Conservation (phyloP, 2,888 invertebrate species). For the Zeuzera pyrina region DNA sequence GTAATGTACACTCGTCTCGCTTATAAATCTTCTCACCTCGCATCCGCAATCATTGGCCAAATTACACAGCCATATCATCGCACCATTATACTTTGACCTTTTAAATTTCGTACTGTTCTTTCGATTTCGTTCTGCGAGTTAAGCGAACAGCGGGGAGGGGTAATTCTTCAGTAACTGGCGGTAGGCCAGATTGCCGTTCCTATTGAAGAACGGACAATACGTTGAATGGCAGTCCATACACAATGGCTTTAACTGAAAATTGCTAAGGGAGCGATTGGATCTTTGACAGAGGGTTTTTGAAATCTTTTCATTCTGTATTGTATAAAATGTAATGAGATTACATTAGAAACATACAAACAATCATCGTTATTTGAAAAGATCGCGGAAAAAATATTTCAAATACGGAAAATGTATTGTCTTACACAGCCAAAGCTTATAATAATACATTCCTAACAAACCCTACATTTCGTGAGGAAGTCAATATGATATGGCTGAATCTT, state of each 20-base stretch:
- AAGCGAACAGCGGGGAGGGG: constrained; percentile 3
- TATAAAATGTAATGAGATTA: too few species aligned
- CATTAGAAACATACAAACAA: too few species aligned
- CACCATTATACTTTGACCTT: constrained; percentile 9
- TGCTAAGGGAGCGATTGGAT: constrained; percentile 17
- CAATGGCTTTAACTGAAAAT: constrained; percentile 20
- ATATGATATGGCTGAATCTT: too few species aligned
- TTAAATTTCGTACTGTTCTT: background rate
- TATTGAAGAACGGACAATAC: constrained; percentile 26
- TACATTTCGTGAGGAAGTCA: too few species aligned
- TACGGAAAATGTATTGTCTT: too few species aligned
- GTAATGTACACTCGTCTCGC: constrained; percentile 12
- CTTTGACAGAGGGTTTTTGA: constrained; percentile 9
- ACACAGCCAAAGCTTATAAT: too few species aligned
- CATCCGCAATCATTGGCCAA: constrained; percentile 18
- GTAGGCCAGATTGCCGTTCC: constrained; percentile 20
- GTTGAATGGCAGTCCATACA: constrained; percentile 21
- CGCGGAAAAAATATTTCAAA: too few species aligned
- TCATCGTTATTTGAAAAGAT: too few species aligned
- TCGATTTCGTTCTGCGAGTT: background rate
- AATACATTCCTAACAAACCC: too few species aligned
- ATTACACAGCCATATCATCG: constrained; percentile 16
- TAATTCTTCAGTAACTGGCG: constrained; percentile 18
- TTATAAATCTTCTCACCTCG: constrained; percentile 18
- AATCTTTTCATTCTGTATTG: background rate